Evolutionary conservation across 1,140 invertebrate species (phyloP).

Genomic region (Sitodiplosis mosellana): DNA sequence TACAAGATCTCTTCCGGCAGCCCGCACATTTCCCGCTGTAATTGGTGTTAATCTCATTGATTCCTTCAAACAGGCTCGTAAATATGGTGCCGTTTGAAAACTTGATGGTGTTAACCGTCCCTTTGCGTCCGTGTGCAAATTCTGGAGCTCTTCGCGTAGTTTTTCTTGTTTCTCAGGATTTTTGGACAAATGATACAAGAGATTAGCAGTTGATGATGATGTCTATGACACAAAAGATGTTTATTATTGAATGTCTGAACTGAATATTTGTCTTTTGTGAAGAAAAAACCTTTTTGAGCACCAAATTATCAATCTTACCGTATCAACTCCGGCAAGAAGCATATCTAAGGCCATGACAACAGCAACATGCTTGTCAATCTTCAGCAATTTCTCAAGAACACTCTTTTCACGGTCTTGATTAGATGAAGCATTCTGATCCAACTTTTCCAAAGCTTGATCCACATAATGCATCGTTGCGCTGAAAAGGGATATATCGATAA

Average conservation of each 20-base stretch:
- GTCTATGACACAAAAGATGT: too few relatives aligned
- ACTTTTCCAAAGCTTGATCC: conserved; percentile 16
- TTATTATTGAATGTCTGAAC: too few relatives aligned
- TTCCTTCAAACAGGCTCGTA: conserved; percentile 47
- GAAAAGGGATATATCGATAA: too few relatives aligned
- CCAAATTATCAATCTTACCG: conserved; percentile 34
- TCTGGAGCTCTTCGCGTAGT: conserved; percentile 40
- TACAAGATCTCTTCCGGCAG: conserved; percentile 31
- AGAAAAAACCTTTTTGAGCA: too few relatives aligned
- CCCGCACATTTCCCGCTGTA: conserved; percentile 28
- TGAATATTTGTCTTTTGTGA: too few relatives aligned
- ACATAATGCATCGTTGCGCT: conserved; percentile 9
- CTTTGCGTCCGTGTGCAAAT: conserved; percentile 26
- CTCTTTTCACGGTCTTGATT: conserved; percentile 16
- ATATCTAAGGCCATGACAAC: conserved; percentile 49
- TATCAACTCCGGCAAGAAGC: conserved; percentile 57
- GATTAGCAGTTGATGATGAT: background rate
- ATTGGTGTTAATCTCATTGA: conserved; percentile 34
- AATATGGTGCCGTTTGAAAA: conserved; percentile 34
- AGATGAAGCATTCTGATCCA: conserved; percentile 12
- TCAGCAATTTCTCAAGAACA: conserved; percentile 33
- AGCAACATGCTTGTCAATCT: conserved; percentile 32
- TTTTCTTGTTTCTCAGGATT: conserved; percentile 44
- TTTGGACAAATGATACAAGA: background rate
- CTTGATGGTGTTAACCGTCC: conserved; percentile 29